Evolutionary conservation across 2,113 vertebrate genomes (phyloP).

Genomic region (Burhinus bistriatus): DNA sequence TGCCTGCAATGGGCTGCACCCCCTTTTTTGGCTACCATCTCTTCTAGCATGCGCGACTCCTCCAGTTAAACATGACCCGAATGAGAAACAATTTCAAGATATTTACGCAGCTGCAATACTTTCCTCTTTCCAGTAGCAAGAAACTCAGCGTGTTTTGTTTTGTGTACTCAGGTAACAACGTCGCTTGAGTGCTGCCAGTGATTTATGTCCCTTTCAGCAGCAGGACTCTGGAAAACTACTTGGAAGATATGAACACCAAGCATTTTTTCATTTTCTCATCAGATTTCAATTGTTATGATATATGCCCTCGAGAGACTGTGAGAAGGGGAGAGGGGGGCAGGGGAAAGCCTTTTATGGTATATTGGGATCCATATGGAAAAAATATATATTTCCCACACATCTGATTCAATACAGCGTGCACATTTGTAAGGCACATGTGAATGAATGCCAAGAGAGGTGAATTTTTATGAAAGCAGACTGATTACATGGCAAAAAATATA

Average conservation of each 20-base stretch:
- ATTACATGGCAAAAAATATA: slow-evolving; percentile 66
- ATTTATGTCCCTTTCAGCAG: slow-evolving; percentile 60
- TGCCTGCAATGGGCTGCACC: not conserved
- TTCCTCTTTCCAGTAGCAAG: slow-evolving; percentile 31
- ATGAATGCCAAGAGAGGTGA: slow-evolving; percentile 47
- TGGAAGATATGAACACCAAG: slow-evolving; percentile 39
- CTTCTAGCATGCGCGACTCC: accelerated
- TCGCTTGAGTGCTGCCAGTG: not conserved
- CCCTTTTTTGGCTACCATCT: not conserved
- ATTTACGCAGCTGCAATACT: not conserved
- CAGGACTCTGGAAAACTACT: slow-evolving; percentile 72
- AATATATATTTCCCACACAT: slow-evolving; percentile 63
- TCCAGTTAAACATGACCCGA: not conserved
- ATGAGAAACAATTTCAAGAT: not conserved
- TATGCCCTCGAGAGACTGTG: slow-evolving; percentile 25
- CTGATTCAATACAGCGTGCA: slow-evolving; percentile 11
- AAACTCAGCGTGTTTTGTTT: not conserved
- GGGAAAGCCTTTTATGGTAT: slow-evolving; percentile 54
- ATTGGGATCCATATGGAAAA: slow-evolving; percentile 74
- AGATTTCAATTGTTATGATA: slow-evolving; percentile 67
- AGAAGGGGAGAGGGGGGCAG: not conserved
- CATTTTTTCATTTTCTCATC: slow-evolving; percentile 76
- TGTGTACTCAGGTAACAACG: slow-evolving; percentile 6
- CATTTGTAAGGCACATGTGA: slow-evolving; percentile 70
- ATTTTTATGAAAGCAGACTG: slow-evolving; percentile 66